A percentile compares a stretch with the other conserved stretches of the same genome.
phyloP scores from a whole-genome alignment of 2,888 invertebrate species.

The Agrotis clavis region DNA sequence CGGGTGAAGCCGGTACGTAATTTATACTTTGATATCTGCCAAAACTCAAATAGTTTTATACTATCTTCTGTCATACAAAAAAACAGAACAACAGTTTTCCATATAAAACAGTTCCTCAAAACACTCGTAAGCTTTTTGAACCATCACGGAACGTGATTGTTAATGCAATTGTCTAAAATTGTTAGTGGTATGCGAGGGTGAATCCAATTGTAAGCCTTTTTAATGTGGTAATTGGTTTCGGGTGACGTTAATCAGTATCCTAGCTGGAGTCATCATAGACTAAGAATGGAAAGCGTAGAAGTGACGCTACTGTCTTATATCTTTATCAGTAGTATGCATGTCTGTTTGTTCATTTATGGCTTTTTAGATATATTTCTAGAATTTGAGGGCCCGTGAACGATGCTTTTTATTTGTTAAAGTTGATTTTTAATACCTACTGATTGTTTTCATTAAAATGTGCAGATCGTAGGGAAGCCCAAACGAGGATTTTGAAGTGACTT shows the following conservation, averaged over 20 bases:
- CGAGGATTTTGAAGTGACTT: too few relatives aligned
- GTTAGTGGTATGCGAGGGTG: slow-evolving; percentile 36
- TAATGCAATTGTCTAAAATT: slow-evolving; percentile 66
- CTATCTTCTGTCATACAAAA: neutral
- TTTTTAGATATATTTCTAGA: too few relatives aligned
- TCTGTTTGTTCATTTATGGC: too few relatives aligned
- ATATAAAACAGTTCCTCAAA: slow-evolving; percentile 30
- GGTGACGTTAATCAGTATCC: slow-evolving; percentile 60
- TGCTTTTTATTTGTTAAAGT: too few relatives aligned
- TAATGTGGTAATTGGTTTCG: slow-evolving; percentile 51
- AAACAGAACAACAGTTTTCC: slow-evolving; percentile 2
- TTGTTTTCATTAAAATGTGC: too few relatives aligned
- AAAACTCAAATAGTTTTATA: too few relatives aligned
- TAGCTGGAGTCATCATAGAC: slow-evolving; percentile 12
- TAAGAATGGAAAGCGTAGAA: neutral
- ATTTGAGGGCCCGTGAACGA: too few relatives aligned
- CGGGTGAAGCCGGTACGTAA: too few relatives aligned
- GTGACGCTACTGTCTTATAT: neutral
- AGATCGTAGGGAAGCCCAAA: too few relatives aligned
- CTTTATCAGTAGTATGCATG: too few relatives aligned
- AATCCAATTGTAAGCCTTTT: slow-evolving; percentile 58
- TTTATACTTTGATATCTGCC: too few relatives aligned
- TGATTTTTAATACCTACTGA: too few relatives aligned
- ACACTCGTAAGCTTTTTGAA: slow-evolving; percentile 62
- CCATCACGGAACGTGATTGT: slow-evolving; percentile 60